A percentile compares a stretch with the other conserved stretches of the same genome.
These are phyloP conservation scores for Anguilla pacifica DNA, from an alignment of 2,797 vertebrate genomes.

Conservation along the genomic window DNA sequence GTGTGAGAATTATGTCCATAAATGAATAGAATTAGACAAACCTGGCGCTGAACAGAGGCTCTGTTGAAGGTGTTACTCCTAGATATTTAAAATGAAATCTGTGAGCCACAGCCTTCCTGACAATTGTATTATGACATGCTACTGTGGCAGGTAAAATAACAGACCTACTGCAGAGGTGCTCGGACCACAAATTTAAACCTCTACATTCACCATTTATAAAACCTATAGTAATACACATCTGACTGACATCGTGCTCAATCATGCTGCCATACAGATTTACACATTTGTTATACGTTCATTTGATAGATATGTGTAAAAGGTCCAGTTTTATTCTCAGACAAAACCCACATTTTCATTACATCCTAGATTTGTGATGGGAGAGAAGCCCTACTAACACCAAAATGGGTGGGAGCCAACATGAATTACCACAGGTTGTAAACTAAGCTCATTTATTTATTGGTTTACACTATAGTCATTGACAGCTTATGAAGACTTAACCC, in stretches of 20 bases:
- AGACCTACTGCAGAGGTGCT: not conserved
- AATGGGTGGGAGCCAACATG: not conserved
- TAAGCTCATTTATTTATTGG: not conserved
- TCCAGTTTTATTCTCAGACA: not conserved
- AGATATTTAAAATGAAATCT: conserved; percentile 8
- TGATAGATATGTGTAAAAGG: not conserved
- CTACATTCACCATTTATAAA: not conserved
- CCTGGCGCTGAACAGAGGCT: conserved; percentile 1
- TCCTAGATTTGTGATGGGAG: not conserved
- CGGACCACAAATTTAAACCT: not conserved
- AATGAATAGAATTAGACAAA: not conserved
- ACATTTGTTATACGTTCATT: not conserved
- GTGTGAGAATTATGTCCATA: not conserved
- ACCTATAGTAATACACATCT: not conserved
- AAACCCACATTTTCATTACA: not conserved
- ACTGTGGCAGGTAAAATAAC: not conserved
- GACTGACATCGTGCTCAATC: not conserved
- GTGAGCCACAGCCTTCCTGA: not conserved
- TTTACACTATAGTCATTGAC: not conserved
- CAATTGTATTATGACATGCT: not conserved
- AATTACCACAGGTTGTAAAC: not conserved
- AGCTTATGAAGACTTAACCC: not conserved
- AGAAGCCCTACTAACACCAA: not conserved
- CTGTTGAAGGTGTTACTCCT: conserved; percentile 4
- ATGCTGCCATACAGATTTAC: not conserved